A percentile compares a stretch with the other conserved stretches of the same genome.
Evolutionary conservation across 2,888 invertebrate species (phyloP).

Genomic region (Venusia cambrica): DNA sequence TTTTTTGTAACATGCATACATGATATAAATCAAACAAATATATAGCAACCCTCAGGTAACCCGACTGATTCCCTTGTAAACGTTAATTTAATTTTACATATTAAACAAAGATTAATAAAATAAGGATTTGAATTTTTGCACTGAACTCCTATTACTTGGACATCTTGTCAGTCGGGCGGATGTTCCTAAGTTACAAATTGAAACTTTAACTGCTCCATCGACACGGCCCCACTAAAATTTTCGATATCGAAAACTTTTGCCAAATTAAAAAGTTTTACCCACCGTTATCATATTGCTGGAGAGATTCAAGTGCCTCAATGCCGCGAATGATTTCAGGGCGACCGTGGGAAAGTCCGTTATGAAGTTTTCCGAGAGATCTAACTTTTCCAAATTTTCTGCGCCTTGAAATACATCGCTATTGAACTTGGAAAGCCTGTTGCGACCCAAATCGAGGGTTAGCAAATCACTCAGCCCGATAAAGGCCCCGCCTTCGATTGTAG

Average conservation of each 20-base stretch:
- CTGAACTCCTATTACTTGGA: slow-evolving; percentile 7
- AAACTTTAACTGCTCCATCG: slow-evolving; percentile 27
- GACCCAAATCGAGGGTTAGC: slow-evolving; percentile 85
- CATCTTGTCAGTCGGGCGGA: slow-evolving; percentile 5
- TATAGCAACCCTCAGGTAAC: too few relatives aligned
- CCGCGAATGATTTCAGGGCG: slow-evolving; percentile 85
- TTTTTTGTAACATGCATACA: too few relatives aligned
- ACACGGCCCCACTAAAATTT: slow-evolving; percentile 23
- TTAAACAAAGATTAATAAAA: too few relatives aligned
- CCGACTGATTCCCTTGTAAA: too few relatives aligned
- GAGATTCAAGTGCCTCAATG: slow-evolving; percentile 87
- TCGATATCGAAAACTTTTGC: slow-evolving; percentile 27
- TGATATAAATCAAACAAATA: too few relatives aligned
- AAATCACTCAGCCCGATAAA: slow-evolving; percentile 85
- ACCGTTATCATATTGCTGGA: slow-evolving; percentile 93
- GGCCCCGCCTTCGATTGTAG: slow-evolving; percentile 87
- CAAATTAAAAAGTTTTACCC: slow-evolving; percentile 43
- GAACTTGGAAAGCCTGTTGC: slow-evolving; percentile 89
- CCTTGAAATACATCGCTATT: slow-evolving; percentile 93
- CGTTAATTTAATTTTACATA: too few relatives aligned
- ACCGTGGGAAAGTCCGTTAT: slow-evolving; percentile 90
- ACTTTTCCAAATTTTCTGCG: slow-evolving; percentile 86
- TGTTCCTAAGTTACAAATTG: slow-evolving; percentile 23
- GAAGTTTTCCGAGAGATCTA: slow-evolving; percentile 94
- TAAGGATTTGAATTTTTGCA: not conserved